These are phyloP conservation scores for Heliconius ismenius DNA, from an alignment of 2,888 invertebrate genomes.

Conservation along the genomic window DNA sequence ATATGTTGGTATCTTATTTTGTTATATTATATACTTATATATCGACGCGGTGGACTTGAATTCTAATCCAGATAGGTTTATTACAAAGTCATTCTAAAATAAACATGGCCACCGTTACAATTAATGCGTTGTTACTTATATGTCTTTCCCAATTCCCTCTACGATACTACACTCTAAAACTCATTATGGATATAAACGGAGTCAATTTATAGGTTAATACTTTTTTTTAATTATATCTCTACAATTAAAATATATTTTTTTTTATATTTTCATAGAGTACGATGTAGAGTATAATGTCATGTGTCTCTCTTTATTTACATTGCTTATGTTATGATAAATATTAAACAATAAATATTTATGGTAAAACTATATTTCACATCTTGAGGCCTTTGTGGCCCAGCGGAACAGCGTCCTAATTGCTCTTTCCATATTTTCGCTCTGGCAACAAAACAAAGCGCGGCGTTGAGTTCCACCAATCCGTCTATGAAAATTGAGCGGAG, in stretches of 20 bases:
- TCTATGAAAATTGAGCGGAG: not conserved
- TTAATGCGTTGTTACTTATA: constrained; percentile 12
- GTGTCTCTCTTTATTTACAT: no score
- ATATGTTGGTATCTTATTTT: not conserved
- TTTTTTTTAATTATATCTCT: not conserved
- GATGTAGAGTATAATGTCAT: no score
- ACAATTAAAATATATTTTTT: no score
- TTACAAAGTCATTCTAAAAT: not conserved
- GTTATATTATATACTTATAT: not conserved
- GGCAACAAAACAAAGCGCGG: not conserved
- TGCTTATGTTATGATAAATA: no score
- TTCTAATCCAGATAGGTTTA: not conserved
- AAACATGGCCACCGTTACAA: constrained; percentile 6
- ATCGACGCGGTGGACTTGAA: not conserved
- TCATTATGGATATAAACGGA: not conserved
- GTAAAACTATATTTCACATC: not conserved
- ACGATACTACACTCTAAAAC: not conserved
- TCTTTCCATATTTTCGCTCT: not conserved
- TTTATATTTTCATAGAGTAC: no score
- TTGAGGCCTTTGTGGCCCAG: not conserved
- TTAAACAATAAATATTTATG: no score
- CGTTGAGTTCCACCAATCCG: not conserved
- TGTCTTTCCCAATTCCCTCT: not conserved
- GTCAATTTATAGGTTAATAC: not conserved
- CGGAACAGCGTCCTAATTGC: not conserved